Evolutionary conservation across 2,888 invertebrate species (phyloP).

Genomic region (Heliconius cydno): DNA sequence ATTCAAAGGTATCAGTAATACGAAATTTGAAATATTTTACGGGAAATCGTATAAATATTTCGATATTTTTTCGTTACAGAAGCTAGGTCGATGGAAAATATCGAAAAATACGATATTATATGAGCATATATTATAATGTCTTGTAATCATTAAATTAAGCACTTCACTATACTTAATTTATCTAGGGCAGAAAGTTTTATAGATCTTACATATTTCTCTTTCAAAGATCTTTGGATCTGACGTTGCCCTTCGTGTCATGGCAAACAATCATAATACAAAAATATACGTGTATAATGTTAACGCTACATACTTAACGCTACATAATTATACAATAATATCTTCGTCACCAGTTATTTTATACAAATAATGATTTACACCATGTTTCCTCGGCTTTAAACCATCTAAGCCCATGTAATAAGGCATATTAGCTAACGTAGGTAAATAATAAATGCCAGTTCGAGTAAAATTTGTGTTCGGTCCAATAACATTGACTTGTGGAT

Average conservation of each 20-base stretch:
- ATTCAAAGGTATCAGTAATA: background rate
- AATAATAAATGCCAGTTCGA: constrained; percentile 68
- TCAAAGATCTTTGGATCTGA: background rate
- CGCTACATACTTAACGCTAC: background rate
- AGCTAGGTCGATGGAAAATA: background rate
- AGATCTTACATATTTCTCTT: background rate
- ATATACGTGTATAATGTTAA: background rate
- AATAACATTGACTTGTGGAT: constrained; percentile 58
- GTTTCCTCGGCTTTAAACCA: constrained; percentile 59
- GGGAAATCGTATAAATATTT: background rate
- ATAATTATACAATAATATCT: constrained; percentile 59
- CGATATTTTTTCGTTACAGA: background rate
- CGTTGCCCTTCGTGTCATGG: background rate
- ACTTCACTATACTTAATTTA: background rate
- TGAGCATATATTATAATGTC: background rate
- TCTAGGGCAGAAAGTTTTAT: background rate
- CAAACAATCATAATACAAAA: background rate
- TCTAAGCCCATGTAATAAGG: constrained; percentile 67
- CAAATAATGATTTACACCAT: constrained; percentile 63
- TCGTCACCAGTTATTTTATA: constrained; percentile 62
- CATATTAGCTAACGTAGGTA: constrained; percentile 61
- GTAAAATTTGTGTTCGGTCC: constrained; percentile 71
- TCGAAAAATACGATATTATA: background rate
- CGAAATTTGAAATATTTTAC: background rate
- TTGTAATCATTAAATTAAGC: background rate